Evolutionary conservation across 1,140 invertebrate genomes (phyloP).

Genomic region (Bombus sibiricus): DNA sequence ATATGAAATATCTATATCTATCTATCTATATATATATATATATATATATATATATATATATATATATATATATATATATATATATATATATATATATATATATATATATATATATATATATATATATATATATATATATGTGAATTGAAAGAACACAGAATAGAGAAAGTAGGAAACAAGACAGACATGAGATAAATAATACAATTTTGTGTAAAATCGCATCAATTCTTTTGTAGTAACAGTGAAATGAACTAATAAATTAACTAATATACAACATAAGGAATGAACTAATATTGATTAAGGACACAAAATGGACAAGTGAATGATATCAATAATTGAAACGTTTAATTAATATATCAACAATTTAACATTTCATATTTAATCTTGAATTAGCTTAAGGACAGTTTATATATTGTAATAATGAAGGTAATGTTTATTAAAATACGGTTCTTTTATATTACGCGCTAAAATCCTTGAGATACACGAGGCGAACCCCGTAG

Average conservation of each 20-base stretch:
- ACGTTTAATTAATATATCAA: not conserved
- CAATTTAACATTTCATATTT: not conserved
- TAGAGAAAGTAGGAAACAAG: not conserved
- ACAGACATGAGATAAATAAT: not conserved
- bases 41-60: not conserved
- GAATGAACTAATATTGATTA: not conserved
- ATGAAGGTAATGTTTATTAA: not conserved
- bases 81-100: not conserved
- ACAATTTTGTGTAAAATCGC: no score
- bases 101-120: not conserved
- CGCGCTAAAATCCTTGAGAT: constrained; percentile 73
- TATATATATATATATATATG: not conserved
- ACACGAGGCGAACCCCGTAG: constrained; percentile 77
- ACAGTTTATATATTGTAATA: not conserved
- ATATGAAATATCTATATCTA: no score
- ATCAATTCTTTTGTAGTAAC: no score
- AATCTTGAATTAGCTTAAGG: not conserved
- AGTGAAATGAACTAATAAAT: no score
- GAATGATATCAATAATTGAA: not conserved
- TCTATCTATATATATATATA: not conserved
- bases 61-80: not conserved
- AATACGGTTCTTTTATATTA: constrained; percentile 57
- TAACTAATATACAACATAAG: no score
- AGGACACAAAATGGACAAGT: not conserved
- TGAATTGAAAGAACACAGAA: not conserved